phyloP scores from a whole-genome alignment of 1,140 invertebrate genomes.

The Brachystomella parvula region DNA sequence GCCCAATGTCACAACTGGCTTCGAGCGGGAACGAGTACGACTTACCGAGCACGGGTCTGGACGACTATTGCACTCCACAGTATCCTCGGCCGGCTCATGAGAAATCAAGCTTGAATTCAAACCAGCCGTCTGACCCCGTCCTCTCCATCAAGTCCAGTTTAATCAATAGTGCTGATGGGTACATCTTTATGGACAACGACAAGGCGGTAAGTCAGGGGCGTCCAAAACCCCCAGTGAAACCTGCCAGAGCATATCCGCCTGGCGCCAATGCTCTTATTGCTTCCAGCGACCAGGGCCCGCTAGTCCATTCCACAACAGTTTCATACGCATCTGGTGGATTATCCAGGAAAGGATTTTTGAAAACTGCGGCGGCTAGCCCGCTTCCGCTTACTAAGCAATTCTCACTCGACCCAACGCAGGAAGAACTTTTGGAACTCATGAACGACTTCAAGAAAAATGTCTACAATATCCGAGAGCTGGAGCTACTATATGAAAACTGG shows the following conservation, averaged over 20 bases:
- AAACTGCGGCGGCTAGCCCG: not conserved
- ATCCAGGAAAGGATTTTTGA: not conserved
- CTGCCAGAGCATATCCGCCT: no score
- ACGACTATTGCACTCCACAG: slow-evolving; percentile 1
- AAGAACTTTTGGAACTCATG: slow-evolving; percentile 75
- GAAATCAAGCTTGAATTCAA: not conserved
- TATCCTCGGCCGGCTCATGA: slow-evolving; percentile 1
- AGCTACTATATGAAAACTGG: slow-evolving; percentile 75
- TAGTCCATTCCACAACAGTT: not conserved
- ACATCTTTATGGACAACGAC: not conserved
- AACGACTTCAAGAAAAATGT: slow-evolving; percentile 84
- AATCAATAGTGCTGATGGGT: not conserved
- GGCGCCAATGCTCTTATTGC: no score
- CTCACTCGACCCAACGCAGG: slow-evolving; percentile 47
- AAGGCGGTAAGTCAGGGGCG: no score
- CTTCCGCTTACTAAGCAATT: slow-evolving; percentile 10
- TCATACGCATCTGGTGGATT: not conserved
- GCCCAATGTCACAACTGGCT: not conserved
- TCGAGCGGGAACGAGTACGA: slow-evolving; percentile 1
- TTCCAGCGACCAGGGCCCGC: no score
- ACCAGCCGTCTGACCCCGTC: not conserved
- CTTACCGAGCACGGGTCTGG: not conserved
- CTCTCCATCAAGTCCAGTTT: not conserved
- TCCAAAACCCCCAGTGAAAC: no score
- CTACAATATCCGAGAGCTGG: slow-evolving; percentile 66